Base-by-base conservation (phyloP, 2,797 vertebrate genomes). In the Lophotriccus pileatus region DNA sequence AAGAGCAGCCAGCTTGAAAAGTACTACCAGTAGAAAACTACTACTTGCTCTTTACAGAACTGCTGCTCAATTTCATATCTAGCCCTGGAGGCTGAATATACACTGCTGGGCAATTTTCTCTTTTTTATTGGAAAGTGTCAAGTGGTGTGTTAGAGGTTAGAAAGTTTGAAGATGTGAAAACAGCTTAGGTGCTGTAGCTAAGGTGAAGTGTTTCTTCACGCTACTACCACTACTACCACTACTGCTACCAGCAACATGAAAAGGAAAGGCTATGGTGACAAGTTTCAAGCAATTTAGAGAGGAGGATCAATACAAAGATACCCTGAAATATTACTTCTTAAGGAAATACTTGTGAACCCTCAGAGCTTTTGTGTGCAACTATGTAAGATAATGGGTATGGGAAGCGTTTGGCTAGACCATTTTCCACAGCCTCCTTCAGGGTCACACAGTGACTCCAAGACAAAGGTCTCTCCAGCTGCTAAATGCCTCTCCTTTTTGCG, bases 211-310 rank as follows among this genome's bases (percentile, higher is more conserved):
- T 23, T 89, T 92, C 77, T 74, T 47, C 23, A 36, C 25, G 41
- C 6, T 70, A 34, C 17, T 55, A 10, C 10, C 19, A 14, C 25
- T 23, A 14, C 25, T 25, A 17, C 28, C 49, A 5, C 6, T 36
- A 9, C 28, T 22, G 14, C 39, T 28, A 53, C 5, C 4, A 76
- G 4, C 32, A 67, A 12, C 12, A 7, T 14, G 15, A 41, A 76
- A 81, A 76, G 9, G 30, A 77, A 91, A 69, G 15, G 22, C 37
- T 60, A 19, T 16, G 3, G 30, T 62, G 34, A 50, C 23, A 37
- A 24, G 16, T 87, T 93, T 68, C 22, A 72, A 80, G 62, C 41
- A 77, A 79, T 83, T 80, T 60, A 53, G 52, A 58, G 75, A 68
- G 73, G 8, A n/a, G 6, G 14, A 60, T 52, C 4, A 41, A 20